Conservation (phyloP, 2,888 invertebrate genomes). For the Panzeria rudis region DNA sequence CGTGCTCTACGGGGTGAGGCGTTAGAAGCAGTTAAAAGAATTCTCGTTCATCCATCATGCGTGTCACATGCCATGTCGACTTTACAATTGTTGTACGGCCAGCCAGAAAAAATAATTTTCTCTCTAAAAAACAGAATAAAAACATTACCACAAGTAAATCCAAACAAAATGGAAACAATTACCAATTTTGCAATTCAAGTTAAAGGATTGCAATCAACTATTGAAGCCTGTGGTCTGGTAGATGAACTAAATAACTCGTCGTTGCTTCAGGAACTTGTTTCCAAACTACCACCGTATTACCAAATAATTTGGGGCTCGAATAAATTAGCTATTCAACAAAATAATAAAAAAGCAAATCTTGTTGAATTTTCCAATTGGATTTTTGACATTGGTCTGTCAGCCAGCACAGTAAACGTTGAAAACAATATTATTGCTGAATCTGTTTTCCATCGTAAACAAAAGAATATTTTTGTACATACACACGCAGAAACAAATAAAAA, state of each 20-base stretch:
- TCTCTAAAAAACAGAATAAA: slow-evolving; percentile 65
- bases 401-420: too few species aligned
- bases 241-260: slow-evolving; percentile 49
- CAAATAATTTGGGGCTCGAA: too few species aligned
- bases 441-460: slow-evolving; percentile 44
- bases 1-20: too few species aligned
- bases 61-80: slow-evolving; percentile 55
- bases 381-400: too few species aligned
- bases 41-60: too few species aligned
- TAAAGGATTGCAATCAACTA: slow-evolving; percentile 45
- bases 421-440: neutral
- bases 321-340: too few species aligned
- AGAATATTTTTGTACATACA: slow-evolving; percentile 17
- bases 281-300: too few species aligned
- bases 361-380: too few species aligned
- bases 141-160: slow-evolving; percentile 53
- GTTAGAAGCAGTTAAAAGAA: too few species aligned
- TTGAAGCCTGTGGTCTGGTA: slow-evolving; percentile 45
- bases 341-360: too few species aligned
- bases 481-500: slow-evolving; percentile 47
- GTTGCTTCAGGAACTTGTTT: slow-evolving; percentile 61
- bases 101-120: slow-evolving; percentile 60
- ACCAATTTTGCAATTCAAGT: slow-evolving; percentile 58
- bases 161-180: slow-evolving; percentile 64
- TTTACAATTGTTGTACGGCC: slow-evolving; percentile 53